Conservation (phyloP, 2,888 invertebrate species). For the Dasypogon diadema region DNA sequence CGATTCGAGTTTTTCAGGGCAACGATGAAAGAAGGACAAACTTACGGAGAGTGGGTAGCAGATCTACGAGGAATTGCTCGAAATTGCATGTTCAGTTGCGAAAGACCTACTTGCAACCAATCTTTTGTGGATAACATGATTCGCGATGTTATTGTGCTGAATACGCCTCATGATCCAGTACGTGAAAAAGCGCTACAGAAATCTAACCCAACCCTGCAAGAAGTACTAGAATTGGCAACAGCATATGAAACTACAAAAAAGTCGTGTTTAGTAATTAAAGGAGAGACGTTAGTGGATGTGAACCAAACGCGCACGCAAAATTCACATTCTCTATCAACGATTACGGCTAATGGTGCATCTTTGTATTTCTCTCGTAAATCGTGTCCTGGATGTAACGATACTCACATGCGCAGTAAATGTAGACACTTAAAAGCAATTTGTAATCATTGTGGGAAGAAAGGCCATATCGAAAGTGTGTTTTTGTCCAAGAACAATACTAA, state of each 20-base stretch:
- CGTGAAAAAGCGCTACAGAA: not conserved
- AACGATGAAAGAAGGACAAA: not conserved
- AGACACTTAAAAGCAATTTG: no score
- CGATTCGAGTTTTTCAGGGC: not conserved
- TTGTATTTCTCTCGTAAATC: constrained; percentile 21
- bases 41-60: not conserved
- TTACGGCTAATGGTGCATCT: no score
- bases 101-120: constrained; percentile 14
- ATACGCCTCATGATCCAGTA: constrained; percentile 49
- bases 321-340: no score
- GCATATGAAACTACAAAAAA: not conserved
- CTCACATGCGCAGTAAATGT: not conserved
- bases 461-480: no score
- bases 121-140: constrained; percentile 50
- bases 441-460: no score
- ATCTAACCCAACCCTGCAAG: no score
- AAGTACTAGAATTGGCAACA: not conserved
- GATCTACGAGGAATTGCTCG: constrained; percentile 65
- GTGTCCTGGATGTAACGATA: constrained; percentile 46
- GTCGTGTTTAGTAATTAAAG: no score
- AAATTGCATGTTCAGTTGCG: constrained; percentile 67
- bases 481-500: no score
- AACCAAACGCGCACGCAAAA: no score
- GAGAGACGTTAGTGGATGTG: no score
- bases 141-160: constrained; percentile 47